Evolutionary conservation across 2,113 vertebrate genomes (phyloP).

Genomic region (Chunga burmeisteri): DNA sequence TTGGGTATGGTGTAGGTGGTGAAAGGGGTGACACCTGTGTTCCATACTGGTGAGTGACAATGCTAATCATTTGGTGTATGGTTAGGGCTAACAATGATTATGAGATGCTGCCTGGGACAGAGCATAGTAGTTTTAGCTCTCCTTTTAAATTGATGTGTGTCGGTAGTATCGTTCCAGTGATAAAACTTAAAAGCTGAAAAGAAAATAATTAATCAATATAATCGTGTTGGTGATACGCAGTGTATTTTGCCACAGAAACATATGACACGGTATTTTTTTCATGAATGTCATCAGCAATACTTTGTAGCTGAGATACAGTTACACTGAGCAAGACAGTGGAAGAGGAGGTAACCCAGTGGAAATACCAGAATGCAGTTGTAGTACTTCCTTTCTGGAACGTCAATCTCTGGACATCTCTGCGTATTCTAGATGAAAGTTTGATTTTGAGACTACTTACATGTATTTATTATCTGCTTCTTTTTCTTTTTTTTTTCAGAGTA

Average conservation of each 20-base stretch:
- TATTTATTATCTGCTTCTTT: not conserved
- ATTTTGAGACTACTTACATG: not conserved
- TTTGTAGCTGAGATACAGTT: not conserved
- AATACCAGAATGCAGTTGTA: not conserved
- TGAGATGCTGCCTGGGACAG: not conserved
- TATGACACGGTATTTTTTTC: not conserved
- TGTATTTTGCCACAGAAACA: not conserved
- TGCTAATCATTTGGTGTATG: not conserved
- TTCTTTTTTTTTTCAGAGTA: constrained; percentile 78
- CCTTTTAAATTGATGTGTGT: not conserved
- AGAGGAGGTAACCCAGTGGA: not conserved
- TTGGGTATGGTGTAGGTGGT: not conserved
- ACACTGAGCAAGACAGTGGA: not conserved
- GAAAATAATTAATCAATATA: not conserved
- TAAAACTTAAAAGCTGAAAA: not conserved
- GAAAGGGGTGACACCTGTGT: not conserved
- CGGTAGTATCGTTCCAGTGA: not conserved
- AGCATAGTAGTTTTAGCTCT: not conserved
- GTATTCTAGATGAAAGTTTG: not conserved
- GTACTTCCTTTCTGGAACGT: not conserved
- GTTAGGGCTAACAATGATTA: not conserved
- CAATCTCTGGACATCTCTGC: not conserved
- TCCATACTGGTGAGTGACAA: not conserved
- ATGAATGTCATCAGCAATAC: not conserved
- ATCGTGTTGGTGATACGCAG: not conserved